A percentile compares a stretch with the other conserved stretches of the same genome.
Conservation (phyloP, 2,797 vertebrate genomes). For the Danio jaintianensis region DNA sequence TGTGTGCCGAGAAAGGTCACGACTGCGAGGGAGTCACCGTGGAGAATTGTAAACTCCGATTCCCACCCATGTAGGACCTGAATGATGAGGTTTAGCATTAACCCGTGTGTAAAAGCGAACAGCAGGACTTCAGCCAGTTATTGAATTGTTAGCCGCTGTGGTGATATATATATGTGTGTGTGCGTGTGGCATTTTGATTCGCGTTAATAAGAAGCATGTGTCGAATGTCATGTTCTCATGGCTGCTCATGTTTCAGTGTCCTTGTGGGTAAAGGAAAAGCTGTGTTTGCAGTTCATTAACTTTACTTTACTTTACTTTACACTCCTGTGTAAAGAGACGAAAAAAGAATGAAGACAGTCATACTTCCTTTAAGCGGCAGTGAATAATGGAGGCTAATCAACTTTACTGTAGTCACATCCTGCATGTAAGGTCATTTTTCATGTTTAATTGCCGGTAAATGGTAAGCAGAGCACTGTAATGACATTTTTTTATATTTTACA, state of each 20-base stretch:
- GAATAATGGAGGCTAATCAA: not conserved
- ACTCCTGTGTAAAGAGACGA: slow-evolving; percentile 2
- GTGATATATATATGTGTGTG: slow-evolving; percentile 9
- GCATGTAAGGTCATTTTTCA: not conserved
- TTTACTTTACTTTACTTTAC: too few species aligned
- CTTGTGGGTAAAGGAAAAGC: slow-evolving; percentile 22
- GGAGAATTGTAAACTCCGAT: slow-evolving; percentile 24
- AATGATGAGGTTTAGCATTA: slow-evolving; percentile 41
- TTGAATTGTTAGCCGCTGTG: slow-evolving; percentile 16
- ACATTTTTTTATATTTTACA: not conserved
- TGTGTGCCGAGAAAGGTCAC: slow-evolving; percentile 45
- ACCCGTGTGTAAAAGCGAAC: slow-evolving; percentile 9
- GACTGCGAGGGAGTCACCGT: slow-evolving; percentile 29
- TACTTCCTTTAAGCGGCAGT: slow-evolving; percentile 21
- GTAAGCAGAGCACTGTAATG: too few species aligned
- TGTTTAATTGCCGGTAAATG: not conserved
- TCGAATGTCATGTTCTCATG: slow-evolving; percentile 39
- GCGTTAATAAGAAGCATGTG: slow-evolving; percentile 50
- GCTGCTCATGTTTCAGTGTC: slow-evolving; percentile 31
- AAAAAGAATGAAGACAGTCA: slow-evolving; percentile 3
- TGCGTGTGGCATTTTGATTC: slow-evolving; percentile 21
- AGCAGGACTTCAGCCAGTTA: slow-evolving; percentile 24
- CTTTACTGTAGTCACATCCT: not conserved
- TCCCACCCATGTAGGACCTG: slow-evolving; percentile 42
- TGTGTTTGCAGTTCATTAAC: slow-evolving; percentile 33